phyloP scores from a whole-genome alignment of 2,113 vertebrate genomes.

The Nycticorax nycticorax region DNA sequence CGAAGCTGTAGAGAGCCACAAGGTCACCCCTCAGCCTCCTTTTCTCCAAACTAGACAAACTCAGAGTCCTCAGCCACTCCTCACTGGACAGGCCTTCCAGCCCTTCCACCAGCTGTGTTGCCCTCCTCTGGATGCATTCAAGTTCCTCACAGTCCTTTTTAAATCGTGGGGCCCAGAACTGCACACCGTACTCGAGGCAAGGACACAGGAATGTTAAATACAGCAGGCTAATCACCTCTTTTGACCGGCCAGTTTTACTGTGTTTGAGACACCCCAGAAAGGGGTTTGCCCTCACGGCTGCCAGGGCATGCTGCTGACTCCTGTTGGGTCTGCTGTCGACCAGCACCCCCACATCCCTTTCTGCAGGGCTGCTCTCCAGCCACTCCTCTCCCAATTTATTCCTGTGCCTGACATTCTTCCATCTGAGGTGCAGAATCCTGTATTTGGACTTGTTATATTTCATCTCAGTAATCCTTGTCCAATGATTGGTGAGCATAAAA shows the following conservation, averaged over 20 bases:
- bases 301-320: neutral
- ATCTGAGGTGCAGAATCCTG: neutral
- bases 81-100: too few species aligned
- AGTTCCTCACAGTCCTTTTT: too few species aligned
- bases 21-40: too few species aligned
- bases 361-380: neutral
- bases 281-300: neutral
- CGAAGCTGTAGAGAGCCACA: too few species aligned
- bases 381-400: neutral
- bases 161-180: too few species aligned
- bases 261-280: neutral
- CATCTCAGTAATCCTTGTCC: neutral
- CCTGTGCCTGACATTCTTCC: neutral
- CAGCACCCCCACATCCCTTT: too few species aligned
- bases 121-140: too few species aligned
- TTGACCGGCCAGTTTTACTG: neutral
- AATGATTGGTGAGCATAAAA: neutral
- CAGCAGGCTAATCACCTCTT: neutral
- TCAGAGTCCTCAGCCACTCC: too few species aligned
- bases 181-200: neutral
- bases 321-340: neutral
- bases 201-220: neutral
- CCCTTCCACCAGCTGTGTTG: too few species aligned
- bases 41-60: too few species aligned
- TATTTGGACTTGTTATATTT: neutral